Evolutionary conservation across 1,140 invertebrate species (phyloP), one percentile per base, ranked within the genome.

Genomic region (Drosophila rhopaloa): DNA sequence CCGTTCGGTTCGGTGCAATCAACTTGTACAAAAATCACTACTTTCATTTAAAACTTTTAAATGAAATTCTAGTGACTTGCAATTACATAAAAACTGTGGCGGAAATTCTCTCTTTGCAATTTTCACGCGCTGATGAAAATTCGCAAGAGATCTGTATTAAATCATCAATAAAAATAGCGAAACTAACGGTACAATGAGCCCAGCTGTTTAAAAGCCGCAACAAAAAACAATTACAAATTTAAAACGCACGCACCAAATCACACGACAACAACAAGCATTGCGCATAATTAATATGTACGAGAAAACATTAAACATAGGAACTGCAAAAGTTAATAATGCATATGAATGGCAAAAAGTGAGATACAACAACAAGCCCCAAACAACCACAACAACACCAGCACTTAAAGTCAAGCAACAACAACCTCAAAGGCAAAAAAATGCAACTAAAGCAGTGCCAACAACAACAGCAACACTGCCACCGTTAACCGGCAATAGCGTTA

Each of bases 311-410:
- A 84, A 46, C 77, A 80, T 75, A 80, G 84, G 84, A 89, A 89
- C 74, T 81, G 57, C 84, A 56, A 89, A 90, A 90, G 85, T 84
- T 85, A 89, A 89, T 85, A 90, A 89, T 81, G 85, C 81, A 91
- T 90, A 91, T 77, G 81, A 74, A 75, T 91, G 89, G 89, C 83
- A 91, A 80, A 91, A 78, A 91, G 89, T 91, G 71, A 91, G 68
- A 63, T 91, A 91, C 50, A 76, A 50, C 58, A 90, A 81, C 79
- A 90, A 74, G 16, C 32, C 50, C 9, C 58, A 77, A 67, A 35
- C 68, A 46, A 44, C 80, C 65, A 51, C 66, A 71, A 44, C 65
- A 75, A 27, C 63, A 51, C 11, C 67, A 51, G 57, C 44, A 62
- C 57, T 50, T 38, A 51, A 81, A 70, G 37, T 44, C 38, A 55